phyloP scores from a whole-genome alignment of 1,140 invertebrate genomes.

The Aphidius gifuensis region DNA sequence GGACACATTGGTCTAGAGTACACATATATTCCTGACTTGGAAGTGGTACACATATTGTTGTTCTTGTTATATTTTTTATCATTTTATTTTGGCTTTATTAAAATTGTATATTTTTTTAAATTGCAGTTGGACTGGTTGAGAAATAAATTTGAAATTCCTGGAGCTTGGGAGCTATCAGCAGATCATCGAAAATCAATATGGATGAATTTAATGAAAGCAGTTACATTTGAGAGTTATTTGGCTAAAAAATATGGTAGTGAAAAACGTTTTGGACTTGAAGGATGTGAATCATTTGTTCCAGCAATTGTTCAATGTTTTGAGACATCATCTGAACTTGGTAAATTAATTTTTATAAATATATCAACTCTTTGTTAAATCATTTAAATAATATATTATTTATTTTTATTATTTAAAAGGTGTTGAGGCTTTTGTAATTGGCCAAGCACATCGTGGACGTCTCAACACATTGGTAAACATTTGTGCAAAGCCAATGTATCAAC shows the following conservation, averaged over 20 bases:
- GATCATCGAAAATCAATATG: constrained; percentile 73
- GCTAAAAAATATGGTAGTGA: constrained; percentile 86
- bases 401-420: constrained; percentile 55
- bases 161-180: constrained; percentile 61
- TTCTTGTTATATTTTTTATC: not conserved
- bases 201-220: constrained; percentile 71
- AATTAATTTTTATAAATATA: not conserved
- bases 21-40: constrained; percentile 79
- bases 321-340: constrained; percentile 65
- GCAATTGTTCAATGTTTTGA: constrained; percentile 88
- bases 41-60: constrained; percentile 38
- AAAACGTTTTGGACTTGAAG: constrained; percentile 90
- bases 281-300: constrained; percentile 86
- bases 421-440: constrained; percentile 81
- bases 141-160: constrained; percentile 75
- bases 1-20: constrained; percentile 78
- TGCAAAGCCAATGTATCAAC: constrained; percentile 78
- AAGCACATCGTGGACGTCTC: constrained; percentile 89
- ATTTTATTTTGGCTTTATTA: not conserved
- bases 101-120: not conserved
- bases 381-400: constrained; percentile 37
- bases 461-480: constrained; percentile 91
- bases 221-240: constrained; percentile 82
- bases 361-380: not conserved
- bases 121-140: constrained; percentile 75